A percentile compares a stretch with the other conserved stretches of the same genome.
phyloP scores from a whole-genome alignment of 2,888 invertebrate species.

The Thera britannica region DNA sequence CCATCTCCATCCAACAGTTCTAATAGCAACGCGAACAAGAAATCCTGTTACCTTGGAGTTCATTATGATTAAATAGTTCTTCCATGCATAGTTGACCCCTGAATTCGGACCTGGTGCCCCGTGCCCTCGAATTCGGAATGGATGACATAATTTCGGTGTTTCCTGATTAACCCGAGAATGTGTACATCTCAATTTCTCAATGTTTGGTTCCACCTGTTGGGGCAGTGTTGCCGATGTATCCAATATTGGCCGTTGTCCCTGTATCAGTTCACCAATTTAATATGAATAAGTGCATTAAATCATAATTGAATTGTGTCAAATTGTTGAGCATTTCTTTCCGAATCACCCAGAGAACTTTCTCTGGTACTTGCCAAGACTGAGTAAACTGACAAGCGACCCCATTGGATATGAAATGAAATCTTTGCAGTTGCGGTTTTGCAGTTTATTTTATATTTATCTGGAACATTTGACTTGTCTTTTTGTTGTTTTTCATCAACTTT shows the following conservation, averaged over 20 bases:
- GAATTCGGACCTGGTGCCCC: background rate
- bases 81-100: background rate
- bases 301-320: slow-evolving; percentile 13
- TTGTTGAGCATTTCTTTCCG: slow-evolving; percentile 31
- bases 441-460: slow-evolving; percentile 4
- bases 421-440: slow-evolving; percentile 39
- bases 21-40: slow-evolving; percentile 15
- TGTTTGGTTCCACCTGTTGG: background rate
- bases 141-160: background rate
- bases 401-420: slow-evolving; percentile 57
- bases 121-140: background rate
- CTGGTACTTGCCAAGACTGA: slow-evolving; percentile 49
- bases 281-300: background rate
- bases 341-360: slow-evolving; percentile 52
- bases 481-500: slow-evolving; percentile 6
- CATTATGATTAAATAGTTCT: background rate
- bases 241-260: background rate
- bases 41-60: slow-evolving; percentile 1
- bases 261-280: too few relatives aligned
- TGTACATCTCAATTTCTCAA: background rate
- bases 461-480: background rate
- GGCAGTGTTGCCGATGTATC: background rate
- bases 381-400: slow-evolving; percentile 60
- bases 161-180: too few relatives aligned
- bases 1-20: slow-evolving; percentile 20